These are phyloP conservation scores for Papilio helenus DNA, from an alignment of 1,140 invertebrate genomes.

Conservation along the genomic window DNA sequence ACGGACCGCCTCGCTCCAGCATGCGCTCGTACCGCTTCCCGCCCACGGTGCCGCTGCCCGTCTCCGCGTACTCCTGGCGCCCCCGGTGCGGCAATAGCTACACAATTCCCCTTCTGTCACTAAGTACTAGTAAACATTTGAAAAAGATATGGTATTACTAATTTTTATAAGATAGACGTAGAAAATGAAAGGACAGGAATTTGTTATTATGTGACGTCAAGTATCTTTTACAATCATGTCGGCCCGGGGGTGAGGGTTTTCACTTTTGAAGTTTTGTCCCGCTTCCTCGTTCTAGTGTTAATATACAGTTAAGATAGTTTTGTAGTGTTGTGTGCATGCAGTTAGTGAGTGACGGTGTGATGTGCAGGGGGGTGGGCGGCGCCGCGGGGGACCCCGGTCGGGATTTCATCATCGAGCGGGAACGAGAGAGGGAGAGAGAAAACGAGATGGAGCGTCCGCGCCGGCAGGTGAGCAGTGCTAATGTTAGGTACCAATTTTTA, in stretches of 20 bases:
- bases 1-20: conserved; percentile 2
- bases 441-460: conserved; percentile 69
- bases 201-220: not conserved
- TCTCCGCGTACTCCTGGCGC: conserved; percentile 58
- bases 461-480: conserved; percentile 60
- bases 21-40: conserved; percentile 48
- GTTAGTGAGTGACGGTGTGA: conserved; percentile 24
- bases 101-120: not conserved
- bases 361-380: conserved; percentile 67
- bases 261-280: too few species aligned
- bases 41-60: conserved; percentile 55
- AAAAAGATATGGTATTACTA: not conserved
- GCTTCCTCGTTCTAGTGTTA: too few species aligned
- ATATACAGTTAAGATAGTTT: too few species aligned
- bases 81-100: not conserved
- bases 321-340: not conserved
- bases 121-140: too few species aligned
- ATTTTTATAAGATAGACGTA: not conserved
- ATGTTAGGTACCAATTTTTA: not conserved
- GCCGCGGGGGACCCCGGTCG: conserved; percentile 63
- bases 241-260: too few species aligned
- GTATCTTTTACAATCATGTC: not conserved
- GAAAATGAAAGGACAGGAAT: not conserved
- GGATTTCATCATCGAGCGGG: conserved; percentile 79
- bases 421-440: conserved; percentile 73